Percentiles rank a stretch among this genome's conserved stretches.
phyloP scores from a whole-genome alignment of 1,140 invertebrate genomes.

The Glossosoma conforme region DNA sequence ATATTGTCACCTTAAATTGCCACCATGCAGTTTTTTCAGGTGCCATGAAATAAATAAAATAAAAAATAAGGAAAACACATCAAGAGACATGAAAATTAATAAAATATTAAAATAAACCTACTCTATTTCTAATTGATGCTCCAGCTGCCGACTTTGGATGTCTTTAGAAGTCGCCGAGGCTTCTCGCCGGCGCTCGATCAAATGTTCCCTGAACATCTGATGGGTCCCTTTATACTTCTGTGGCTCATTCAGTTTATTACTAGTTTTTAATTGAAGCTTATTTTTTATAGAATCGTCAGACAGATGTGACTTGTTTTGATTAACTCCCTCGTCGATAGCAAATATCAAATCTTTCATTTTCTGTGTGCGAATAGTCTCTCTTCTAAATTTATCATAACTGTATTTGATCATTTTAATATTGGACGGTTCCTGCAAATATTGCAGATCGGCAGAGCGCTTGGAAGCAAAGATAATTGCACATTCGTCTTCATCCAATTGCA shows the following conservation, averaged over 20 bases:
- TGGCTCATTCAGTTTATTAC: background rate
- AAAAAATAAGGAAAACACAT: too few relatives aligned
- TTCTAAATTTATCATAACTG: conserved; percentile 49
- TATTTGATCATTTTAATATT: conserved; percentile 43
- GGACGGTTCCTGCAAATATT: conserved; percentile 26
- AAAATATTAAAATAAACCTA: too few relatives aligned
- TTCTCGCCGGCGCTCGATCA: too few relatives aligned
- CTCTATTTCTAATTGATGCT: too few relatives aligned
- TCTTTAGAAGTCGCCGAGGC: too few relatives aligned
- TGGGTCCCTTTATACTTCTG: conserved; percentile 37
- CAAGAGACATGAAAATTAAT: too few relatives aligned
- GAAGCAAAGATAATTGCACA: conserved; percentile 44
- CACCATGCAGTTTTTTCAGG: too few relatives aligned
- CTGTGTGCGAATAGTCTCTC: conserved; percentile 45
- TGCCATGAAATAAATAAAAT: too few relatives aligned
- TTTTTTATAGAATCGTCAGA: conserved; percentile 18
- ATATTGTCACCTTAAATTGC: too few relatives aligned
- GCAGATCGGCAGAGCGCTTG: conserved; percentile 38
- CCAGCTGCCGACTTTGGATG: too few relatives aligned
- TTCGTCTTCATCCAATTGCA: conserved; percentile 41
- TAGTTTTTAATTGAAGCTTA: conserved; percentile 11
- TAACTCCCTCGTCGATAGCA: conserved; percentile 48
- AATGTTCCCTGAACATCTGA: conserved; percentile 41
- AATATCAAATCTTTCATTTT: conserved; percentile 44
- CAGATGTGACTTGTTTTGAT: conserved; percentile 30